Evolutionary conservation across 2,888 invertebrate genomes (phyloP).

Genomic region (Ptilodon capucinus): DNA sequence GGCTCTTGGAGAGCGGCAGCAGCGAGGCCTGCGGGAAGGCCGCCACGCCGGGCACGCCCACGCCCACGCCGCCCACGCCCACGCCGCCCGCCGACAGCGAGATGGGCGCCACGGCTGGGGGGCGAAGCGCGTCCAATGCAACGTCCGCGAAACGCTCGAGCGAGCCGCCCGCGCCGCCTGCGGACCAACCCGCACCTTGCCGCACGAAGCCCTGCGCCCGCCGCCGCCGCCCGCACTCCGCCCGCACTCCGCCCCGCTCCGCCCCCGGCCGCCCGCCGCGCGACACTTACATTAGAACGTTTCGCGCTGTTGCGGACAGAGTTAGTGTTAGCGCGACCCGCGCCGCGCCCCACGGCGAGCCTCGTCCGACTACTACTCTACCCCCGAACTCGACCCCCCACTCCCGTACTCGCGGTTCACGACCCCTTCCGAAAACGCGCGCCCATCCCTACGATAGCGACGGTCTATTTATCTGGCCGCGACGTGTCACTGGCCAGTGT

Average conservation of each 20-base stretch:
- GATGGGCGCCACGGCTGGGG: conserved; percentile 88
- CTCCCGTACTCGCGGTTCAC: no score
- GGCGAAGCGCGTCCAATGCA: conserved; percentile 87
- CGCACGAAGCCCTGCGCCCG: conserved; percentile 18
- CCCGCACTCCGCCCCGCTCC: conserved; percentile 2
- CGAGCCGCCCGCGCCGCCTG: conserved; percentile 66
- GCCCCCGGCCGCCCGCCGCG: conserved; percentile 20
- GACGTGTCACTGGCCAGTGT: background rate
- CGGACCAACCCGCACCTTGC: conserved; percentile 28
- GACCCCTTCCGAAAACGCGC: no score
- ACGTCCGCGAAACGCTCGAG: conserved; percentile 90
- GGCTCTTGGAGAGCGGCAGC: conserved; percentile 90
- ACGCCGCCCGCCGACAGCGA: conserved; percentile 88
- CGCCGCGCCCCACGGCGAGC: conserved; percentile 15
- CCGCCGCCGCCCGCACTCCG: conserved; percentile 11
- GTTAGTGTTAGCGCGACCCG: conserved; percentile 39
- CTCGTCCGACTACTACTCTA: background rate
- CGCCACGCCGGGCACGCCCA: conserved; percentile 78
- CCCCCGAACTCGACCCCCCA: background rate
- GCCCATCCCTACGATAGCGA: no score
- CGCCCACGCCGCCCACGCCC: conserved; percentile 75
- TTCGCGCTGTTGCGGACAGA: conserved; percentile 69
- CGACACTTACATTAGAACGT: conserved; percentile 65
- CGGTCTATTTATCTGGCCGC: background rate
- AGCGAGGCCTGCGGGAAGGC: conserved; percentile 87